Evolutionary conservation across 35 echinoderm and acorn worm species (phyloP), one percentile per base, ranked within the genome.

Genomic region (Anneissia japonica): DNA sequence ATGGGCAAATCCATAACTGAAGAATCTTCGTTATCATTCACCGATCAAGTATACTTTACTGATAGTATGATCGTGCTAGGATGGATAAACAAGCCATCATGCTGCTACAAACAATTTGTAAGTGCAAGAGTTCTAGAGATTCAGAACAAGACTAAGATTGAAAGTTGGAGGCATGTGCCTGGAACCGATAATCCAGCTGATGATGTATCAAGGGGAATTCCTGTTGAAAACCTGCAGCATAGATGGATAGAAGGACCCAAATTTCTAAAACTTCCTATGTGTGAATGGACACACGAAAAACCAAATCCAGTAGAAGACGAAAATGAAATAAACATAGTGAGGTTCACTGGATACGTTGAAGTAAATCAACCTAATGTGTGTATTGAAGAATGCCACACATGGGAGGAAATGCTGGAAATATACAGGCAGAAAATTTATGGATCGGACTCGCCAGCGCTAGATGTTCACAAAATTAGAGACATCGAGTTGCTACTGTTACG

Each of bases 121-220:
- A 23, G 10, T 19, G 51, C 14, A 43, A 64, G 51, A 64, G 51
- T 64, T 12, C 10, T 2, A 26, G 51, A 64, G 26, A 74, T 85
- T 33, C 45, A 85, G 74, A 80, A 9, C 0, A 89, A 72, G 30
- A 82, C 87, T 4, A 32, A 41, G 0, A 37, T 0, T 0, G 35
- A 30, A 1, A 35, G 38, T 10, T 89, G 77, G 87, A 82, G 79
- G 40, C 51, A 89, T 29, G 36, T 89, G 9, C 79, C 87, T n/a
- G 77, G 77, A 26, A 74, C 6, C 4, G 2, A 73, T 16, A 88
- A 88, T 75, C 77, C 79, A 29, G 87, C 87, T 38, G 87, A 88
- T 38, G 87, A 88, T 75, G 29, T 88, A 23, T 88, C 79, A 4
- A 29, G 87, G 39, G 77, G 87, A 5, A 81, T 88, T 21, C 32